These are phyloP conservation scores for Peromyscus melanophrys DNA, from an alignment of 2,797 vertebrate genomes.

Conservation along the genomic window DNA sequence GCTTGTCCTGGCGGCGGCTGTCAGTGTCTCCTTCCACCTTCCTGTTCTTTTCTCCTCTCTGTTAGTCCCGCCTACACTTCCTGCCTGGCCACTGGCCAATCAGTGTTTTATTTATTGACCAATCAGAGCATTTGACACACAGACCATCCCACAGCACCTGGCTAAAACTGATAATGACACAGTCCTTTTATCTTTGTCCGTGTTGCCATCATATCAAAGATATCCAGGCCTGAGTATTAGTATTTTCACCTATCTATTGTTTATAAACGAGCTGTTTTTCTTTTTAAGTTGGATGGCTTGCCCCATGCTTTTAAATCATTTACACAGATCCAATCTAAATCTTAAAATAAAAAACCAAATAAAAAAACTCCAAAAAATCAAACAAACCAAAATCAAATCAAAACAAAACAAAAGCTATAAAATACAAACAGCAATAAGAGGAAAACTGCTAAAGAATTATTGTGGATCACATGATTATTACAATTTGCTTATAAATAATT, in stretches of 20 bases:
- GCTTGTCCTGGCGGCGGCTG: no score
- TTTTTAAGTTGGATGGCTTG: background rate
- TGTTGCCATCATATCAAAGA: background rate
- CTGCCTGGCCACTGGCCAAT: no score
- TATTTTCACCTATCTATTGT: slow-evolving; percentile 26
- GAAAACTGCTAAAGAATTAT: background rate
- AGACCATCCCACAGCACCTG: no score
- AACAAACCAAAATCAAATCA: background rate
- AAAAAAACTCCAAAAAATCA: background rate
- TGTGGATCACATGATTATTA: background rate
- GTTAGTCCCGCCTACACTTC: no score
- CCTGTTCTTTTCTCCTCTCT: no score
- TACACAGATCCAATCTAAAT: background rate
- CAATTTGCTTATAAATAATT: background rate
- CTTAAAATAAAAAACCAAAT: background rate
- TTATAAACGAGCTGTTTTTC: slow-evolving; percentile 11
- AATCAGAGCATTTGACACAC: no score
- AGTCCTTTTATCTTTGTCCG: slow-evolving; percentile 48
- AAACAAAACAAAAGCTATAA: background rate
- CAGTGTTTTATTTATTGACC: no score
- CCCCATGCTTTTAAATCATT: background rate
- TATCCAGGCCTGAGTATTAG: background rate
- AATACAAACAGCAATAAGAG: no score
- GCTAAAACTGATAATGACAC: slow-evolving; percentile 48
- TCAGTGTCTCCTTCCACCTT: no score